Base-by-base conservation (phyloP, 1,140 invertebrate species). In the Leguminivora glycinivorella region DNA sequence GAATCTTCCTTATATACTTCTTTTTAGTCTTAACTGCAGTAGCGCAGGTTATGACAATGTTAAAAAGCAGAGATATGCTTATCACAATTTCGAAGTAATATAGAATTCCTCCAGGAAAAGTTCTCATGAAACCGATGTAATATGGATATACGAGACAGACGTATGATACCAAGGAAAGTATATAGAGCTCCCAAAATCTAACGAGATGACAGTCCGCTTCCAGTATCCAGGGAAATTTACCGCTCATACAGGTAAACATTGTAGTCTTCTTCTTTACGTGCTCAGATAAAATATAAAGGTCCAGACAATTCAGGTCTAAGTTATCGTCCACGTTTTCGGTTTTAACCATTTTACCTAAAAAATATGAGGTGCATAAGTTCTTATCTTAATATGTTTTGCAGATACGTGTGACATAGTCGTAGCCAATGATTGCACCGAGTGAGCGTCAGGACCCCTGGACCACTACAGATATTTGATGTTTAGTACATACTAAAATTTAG, bases 11-110 rank as follows among this genome's bases (percentile, higher is more conserved):
- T 24, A 92, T 80, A 69, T 87, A 85, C 67, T 77, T 77, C 69
- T 88, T 90, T 72, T 91, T 90, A 19, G 86, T 88, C 74, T 84
- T 85, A 4, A 92, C 83, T 5, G 88, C 85, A 14, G 88, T 91
- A 5, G 84, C 72, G 29, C 74, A 72, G 12, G 83, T 77, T 40
- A 91, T 85, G 9, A 83, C 67, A 12, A 89, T 67, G 70, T 91
- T 91, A 22, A 87, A 34, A 12, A 87, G 73, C 56, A 91, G 70
- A 26, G 84, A 85, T 67, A 89, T 80, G 0, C 77, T 78, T 60
- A 88, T 84, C 29, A 87, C 67, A 22, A 89, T 83, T 75, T 91
- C 80, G 17, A 75, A 72, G 40, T 87, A 87, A 66, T 88, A 83
- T 24, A 80, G 77, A 34, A 82, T 60, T 43, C 85, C 85, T 10